Percentiles rank a stretch among this genome's conserved stretches.
Evolutionary conservation across 2,797 vertebrate genomes (phyloP).

Genomic region (Betta splendens): DNA sequence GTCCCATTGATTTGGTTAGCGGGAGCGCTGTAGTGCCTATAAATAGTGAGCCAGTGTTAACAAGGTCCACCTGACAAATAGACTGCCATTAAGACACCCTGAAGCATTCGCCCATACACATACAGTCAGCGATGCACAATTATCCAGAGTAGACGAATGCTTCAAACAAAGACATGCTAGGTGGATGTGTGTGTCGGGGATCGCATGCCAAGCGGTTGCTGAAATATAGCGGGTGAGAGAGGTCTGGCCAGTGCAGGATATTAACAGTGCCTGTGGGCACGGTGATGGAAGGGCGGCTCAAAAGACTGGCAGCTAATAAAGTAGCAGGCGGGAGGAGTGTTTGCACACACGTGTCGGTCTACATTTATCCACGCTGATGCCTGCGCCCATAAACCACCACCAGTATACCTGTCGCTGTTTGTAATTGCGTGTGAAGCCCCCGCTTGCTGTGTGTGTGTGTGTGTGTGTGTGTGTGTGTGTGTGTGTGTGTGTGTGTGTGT

Average conservation of each 20-base stretch:
- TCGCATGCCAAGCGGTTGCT: conserved; percentile 38
- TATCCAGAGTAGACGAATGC: conserved; percentile 60
- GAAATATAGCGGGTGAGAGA: conserved; percentile 63
- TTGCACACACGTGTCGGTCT: conserved; percentile 31
- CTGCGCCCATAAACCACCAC: conserved; percentile 60
- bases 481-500: conserved; percentile 62
- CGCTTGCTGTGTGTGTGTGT: conserved; percentile 38
- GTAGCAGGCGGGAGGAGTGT: conserved; percentile 27
- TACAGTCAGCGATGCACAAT: conserved; percentile 63
- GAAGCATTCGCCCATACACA: conserved; percentile 60
- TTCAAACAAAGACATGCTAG: conserved; percentile 51
- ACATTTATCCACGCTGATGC: conserved; percentile 43
- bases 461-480: conserved; percentile 63
- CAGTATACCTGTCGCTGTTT: conserved; percentile 58
- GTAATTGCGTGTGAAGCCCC: conserved; percentile 47
- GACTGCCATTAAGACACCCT: conserved; percentile 60
- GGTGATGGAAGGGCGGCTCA: conserved; percentile 69
- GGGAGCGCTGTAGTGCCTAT: conserved; percentile 70
- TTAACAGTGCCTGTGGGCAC: conserved; percentile 74
- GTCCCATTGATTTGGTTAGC: conserved; percentile 73
- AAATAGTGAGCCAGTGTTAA: conserved; percentile 66
- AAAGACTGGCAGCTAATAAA: conserved; percentile 78
- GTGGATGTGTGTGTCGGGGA: conserved; percentile 54
- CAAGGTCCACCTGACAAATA: conserved; percentile 72
- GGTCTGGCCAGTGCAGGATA: conserved; percentile 67